Evolutionary conservation across 2,797 vertebrate species (phyloP).

Genomic region (Protonibea diacanthus): DNA sequence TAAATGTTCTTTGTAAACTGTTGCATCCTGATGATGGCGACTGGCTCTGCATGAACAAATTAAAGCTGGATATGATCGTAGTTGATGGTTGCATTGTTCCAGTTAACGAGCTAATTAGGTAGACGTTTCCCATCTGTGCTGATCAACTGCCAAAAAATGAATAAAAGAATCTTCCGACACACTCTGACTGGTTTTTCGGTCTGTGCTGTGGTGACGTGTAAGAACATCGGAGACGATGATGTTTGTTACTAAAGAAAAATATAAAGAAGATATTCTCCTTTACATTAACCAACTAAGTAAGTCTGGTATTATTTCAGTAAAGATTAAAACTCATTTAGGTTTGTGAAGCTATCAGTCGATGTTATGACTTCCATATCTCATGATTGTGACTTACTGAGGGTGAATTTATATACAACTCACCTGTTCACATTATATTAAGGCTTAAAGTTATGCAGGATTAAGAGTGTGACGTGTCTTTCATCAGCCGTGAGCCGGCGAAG

Average conservation of each 20-base stretch:
- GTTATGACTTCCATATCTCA: not conserved
- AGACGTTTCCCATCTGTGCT: slow-evolving; percentile 5
- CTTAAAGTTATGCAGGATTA: no score
- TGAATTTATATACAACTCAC: no score
- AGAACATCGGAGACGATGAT: not conserved
- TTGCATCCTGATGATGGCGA: not conserved
- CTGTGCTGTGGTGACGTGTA: not conserved
- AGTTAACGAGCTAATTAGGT: slow-evolving; percentile 6
- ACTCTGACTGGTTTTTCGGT: not conserved
- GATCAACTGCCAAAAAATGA: not conserved
- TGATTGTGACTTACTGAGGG: not conserved
- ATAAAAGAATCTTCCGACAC: not conserved
- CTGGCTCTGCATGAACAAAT: not conserved
- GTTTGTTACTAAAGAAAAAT: no score
- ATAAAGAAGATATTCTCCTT: not conserved
- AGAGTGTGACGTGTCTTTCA: no score
- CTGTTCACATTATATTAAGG: no score
- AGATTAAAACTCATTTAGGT: not conserved
- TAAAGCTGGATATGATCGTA: not conserved
- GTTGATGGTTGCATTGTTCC: not conserved
- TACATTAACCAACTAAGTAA: not conserved
- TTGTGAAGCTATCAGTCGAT: no score
- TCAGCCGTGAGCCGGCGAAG: no score
- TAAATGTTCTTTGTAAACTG: not conserved
- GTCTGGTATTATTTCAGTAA: not conserved